Conservation (phyloP, 2,888 invertebrate species). For the Siphlonurus alternatus region DNA sequence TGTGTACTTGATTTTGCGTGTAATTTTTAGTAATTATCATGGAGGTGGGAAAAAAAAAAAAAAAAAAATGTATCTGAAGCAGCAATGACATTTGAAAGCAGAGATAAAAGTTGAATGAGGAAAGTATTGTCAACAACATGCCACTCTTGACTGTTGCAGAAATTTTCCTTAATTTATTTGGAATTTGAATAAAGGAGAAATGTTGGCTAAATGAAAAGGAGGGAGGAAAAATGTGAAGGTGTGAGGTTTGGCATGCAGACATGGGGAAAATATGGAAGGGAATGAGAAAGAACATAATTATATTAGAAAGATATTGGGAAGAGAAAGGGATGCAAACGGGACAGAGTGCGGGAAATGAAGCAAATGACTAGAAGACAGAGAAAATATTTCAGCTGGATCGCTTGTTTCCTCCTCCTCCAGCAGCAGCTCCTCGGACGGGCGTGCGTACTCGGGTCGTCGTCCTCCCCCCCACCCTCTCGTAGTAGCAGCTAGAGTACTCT, state of each 20-base stretch:
- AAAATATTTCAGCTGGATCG: slow-evolving; percentile 22
- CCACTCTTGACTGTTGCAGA: too few species aligned
- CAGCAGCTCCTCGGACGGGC: slow-evolving; percentile 21
- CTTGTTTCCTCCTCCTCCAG: slow-evolving; percentile 20
- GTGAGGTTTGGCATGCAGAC: too few species aligned
- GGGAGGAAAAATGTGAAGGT: too few species aligned
- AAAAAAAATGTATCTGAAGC: too few species aligned
- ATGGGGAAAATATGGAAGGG: neutral
- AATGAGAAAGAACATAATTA: neutral
- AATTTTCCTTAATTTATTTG: too few species aligned
- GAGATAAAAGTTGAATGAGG: too few species aligned
- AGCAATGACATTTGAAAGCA: too few species aligned
- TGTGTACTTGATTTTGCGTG: too few species aligned
- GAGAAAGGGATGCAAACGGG: neutral
- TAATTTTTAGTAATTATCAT: too few species aligned
- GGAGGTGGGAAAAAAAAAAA: too few species aligned
- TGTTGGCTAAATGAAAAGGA: neutral
- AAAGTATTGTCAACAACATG: too few species aligned
- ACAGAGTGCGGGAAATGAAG: neutral
- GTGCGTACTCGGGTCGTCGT: slow-evolving; percentile 20
- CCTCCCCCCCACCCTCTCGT: neutral
- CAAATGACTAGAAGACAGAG: neutral
- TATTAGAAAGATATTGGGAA: neutral
- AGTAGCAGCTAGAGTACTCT: neutral
- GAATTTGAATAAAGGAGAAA: too few species aligned